A percentile compares a stretch with the other conserved stretches of the same genome.
Evolutionary conservation across 2,888 invertebrate genomes (phyloP).

Genomic region (Yponomeuta plumbellus): DNA sequence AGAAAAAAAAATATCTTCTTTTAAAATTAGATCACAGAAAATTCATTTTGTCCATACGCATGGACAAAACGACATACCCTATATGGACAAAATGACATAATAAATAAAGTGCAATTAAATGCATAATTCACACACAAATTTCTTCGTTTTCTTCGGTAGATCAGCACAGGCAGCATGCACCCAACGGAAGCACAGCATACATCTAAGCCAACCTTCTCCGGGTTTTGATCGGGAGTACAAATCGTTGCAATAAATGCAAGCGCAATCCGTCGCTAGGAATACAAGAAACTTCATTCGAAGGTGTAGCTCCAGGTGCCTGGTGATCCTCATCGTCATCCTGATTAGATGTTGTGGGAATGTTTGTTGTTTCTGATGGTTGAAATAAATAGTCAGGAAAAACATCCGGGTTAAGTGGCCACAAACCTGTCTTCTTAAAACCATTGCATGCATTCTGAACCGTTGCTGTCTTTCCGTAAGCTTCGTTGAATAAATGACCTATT

Average conservation of each 20-base stretch:
- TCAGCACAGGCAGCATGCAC: slow-evolving; percentile 26
- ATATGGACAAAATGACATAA: no score
- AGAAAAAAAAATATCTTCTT: no score
- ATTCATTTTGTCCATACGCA: no score
- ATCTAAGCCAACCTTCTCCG: slow-evolving; percentile 25
- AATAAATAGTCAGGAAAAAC: slow-evolving; percentile 26
- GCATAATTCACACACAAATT: no score
- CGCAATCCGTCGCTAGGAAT: slow-evolving; percentile 24
- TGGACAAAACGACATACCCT: no score
- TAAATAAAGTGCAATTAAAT: no score
- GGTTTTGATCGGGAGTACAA: slow-evolving; percentile 29
- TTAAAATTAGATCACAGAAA: no score
- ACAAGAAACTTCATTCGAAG: not conserved
- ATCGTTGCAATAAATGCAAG: slow-evolving; percentile 29
- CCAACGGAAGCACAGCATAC: slow-evolving; percentile 24
- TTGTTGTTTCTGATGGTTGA: slow-evolving; percentile 31
- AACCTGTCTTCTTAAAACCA: slow-evolving; percentile 26
- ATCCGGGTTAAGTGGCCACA: slow-evolving; percentile 22
- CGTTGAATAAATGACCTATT: slow-evolving; percentile 26
- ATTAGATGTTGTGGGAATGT: slow-evolving; percentile 23
- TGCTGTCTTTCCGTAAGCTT: slow-evolving; percentile 32
- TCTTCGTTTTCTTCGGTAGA: no score
- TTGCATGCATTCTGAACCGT: slow-evolving; percentile 24
- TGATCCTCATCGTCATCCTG: not conserved
- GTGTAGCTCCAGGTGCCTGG: no score